phyloP scores from a whole-genome alignment of 2,888 invertebrate genomes.

The Hyppa rectilinea region DNA sequence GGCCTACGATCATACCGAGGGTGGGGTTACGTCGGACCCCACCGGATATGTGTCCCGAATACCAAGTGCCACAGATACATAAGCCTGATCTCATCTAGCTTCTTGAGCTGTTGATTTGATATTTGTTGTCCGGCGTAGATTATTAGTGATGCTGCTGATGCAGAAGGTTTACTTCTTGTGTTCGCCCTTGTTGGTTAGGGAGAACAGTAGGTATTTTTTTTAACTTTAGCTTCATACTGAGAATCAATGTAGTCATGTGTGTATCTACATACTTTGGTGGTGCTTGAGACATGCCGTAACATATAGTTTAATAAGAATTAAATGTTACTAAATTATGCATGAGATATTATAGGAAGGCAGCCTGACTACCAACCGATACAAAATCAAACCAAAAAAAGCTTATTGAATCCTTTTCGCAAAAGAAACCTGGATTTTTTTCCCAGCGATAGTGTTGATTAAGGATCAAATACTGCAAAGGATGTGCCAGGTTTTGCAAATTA shows the following conservation, averaged over 20 bases:
- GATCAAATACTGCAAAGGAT: no score
- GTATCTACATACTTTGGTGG: background rate
- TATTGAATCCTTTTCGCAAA: no score
- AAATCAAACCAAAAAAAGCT: no score
- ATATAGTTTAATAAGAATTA: background rate
- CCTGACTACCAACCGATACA: no score
- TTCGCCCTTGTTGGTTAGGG: background rate
- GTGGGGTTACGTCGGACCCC: slow-evolving; percentile 56
- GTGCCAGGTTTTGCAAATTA: no score
- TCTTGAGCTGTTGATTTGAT: slow-evolving; percentile 46
- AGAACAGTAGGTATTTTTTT: background rate
- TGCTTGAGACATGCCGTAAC: background rate
- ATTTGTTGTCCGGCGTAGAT: slow-evolving; percentile 15
- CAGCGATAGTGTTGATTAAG: no score
- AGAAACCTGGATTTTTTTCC: no score
- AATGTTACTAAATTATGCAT: background rate
- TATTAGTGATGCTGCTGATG: slow-evolving; percentile 3
- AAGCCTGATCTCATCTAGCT: slow-evolving; percentile 34
- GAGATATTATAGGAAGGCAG: no score
- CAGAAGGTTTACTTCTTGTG: no score
- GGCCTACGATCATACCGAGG: slow-evolving; percentile 67
- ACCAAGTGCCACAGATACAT: slow-evolving; percentile 44
- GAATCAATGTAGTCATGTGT: background rate
- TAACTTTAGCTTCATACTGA: no score
- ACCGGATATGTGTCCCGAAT: slow-evolving; percentile 66